Percentiles rank a stretch among this genome's conserved stretches.
Evolutionary conservation across 2,797 vertebrate genomes (phyloP).

Genomic region (Chaenodraco wilsoni): DNA sequence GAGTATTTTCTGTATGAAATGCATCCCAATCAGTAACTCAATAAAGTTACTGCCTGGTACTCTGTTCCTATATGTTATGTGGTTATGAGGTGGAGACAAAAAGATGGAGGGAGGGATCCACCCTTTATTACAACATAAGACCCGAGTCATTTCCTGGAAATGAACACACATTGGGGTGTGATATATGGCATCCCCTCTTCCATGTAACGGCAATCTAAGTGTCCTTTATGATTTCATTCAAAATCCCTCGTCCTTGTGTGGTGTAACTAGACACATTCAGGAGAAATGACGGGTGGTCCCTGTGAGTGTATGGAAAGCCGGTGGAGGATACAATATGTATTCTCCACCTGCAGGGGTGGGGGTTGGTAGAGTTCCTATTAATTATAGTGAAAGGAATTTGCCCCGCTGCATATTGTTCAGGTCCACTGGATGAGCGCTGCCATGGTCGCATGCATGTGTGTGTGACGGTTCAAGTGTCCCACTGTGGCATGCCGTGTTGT

Average conservation of each 20-base stretch:
- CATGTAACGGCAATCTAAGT: slow-evolving; percentile 79
- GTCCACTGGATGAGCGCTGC: slow-evolving; percentile 58
- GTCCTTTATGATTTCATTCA: slow-evolving; percentile 81
- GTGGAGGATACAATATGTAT: slow-evolving; percentile 60
- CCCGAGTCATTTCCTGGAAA: slow-evolving; percentile 74
- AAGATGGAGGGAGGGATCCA: slow-evolving; percentile 61
- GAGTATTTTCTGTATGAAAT: slow-evolving; percentile 49
- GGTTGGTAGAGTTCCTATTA: slow-evolving; percentile 71
- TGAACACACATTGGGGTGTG: slow-evolving; percentile 72
- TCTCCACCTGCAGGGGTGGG: slow-evolving; percentile 36
- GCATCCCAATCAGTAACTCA: slow-evolving; percentile 35
- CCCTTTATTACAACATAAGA: slow-evolving; percentile 71
- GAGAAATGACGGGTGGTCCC: slow-evolving; percentile 72
- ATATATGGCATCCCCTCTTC: slow-evolving; percentile 73
- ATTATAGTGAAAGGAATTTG: slow-evolving; percentile 74
- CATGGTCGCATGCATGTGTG: slow-evolving; percentile 46
- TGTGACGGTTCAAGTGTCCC: slow-evolving; percentile 62
- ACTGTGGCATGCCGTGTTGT: slow-evolving; percentile 64
- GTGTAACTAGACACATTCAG: slow-evolving; percentile 77
- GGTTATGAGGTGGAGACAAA: slow-evolving; percentile 61
- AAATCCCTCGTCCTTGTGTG: slow-evolving; percentile 73
- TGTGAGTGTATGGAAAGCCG: slow-evolving; percentile 52
- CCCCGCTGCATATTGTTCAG: slow-evolving; percentile 67
- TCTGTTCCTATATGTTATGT: slow-evolving; percentile 36
- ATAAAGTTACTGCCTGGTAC: slow-evolving; percentile 46